Evolutionary conservation across 2,113 vertebrate genomes (phyloP).

Genomic region (Oreochromis spilurus): DNA sequence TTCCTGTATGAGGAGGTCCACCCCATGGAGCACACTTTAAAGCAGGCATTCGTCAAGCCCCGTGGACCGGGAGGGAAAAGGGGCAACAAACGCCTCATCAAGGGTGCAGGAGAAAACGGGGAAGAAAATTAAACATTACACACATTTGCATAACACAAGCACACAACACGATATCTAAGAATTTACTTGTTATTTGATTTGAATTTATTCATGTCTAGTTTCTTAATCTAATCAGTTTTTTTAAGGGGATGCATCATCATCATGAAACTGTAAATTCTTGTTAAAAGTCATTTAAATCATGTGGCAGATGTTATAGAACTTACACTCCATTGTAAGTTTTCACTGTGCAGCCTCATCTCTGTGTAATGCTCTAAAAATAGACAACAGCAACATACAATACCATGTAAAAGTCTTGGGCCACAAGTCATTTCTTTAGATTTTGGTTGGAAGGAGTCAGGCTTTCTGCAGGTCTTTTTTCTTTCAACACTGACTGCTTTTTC

Average conservation of each 20-base stretch:
- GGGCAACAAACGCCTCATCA: slow-evolving; percentile 94
- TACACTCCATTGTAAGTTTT: not conserved
- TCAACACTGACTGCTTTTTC: not conserved
- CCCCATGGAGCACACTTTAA: slow-evolving; percentile 92
- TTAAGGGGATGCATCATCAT: not conserved
- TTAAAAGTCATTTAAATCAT: not conserved
- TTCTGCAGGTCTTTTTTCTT: not conserved
- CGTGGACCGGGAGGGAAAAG: slow-evolving; percentile 92
- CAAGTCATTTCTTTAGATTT: not conserved
- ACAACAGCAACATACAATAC: not conserved
- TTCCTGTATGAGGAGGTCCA: slow-evolving; percentile 97
- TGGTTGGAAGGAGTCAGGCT: not conserved
- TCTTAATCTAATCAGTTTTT: not conserved
- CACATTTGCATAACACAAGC: not conserved
- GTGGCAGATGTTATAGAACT: not conserved
- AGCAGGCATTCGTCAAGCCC: slow-evolving; percentile 94
- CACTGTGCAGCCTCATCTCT: not conserved
- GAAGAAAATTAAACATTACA: slow-evolving; percentile 82
- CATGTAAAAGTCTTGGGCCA: not conserved
- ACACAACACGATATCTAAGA: slow-evolving; percentile 11
- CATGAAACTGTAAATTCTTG: not conserved
- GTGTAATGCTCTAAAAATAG: not conserved
- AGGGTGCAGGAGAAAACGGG: slow-evolving; percentile 84
- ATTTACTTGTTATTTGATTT: slow-evolving; percentile 37
- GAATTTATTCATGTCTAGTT: not conserved